Percentiles rank a stretch among this genome's conserved stretches.
These are phyloP conservation scores for Acanthaster planci DNA, from an alignment of 35 echinoderm and acorn worm genomes.

Conservation along the genomic window DNA sequence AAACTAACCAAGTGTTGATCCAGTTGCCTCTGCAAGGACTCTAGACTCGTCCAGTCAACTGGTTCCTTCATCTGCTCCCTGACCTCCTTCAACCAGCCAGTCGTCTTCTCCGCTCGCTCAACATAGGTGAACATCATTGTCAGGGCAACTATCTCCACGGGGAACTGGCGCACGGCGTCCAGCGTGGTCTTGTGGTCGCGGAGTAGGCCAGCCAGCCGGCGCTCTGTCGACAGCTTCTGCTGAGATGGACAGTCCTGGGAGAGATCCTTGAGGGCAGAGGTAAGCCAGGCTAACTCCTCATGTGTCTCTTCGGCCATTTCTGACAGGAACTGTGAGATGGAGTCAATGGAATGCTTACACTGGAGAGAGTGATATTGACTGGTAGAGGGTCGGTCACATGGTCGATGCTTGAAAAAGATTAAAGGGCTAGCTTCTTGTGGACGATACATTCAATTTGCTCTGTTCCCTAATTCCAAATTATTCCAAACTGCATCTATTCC, in stretches of 20 bases:
- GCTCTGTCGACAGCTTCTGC: slow-evolving; percentile 3
- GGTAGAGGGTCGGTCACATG: too few species aligned
- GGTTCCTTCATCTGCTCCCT: slow-evolving; percentile 26
- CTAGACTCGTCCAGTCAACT: slow-evolving; percentile 31
- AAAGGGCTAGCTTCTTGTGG: too few species aligned
- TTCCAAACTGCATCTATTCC: too few species aligned
- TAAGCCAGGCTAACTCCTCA: slow-evolving; percentile 22
- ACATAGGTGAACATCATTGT: slow-evolving; percentile 43
- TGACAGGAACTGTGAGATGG: not conserved
- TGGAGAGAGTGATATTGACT: too few species aligned
- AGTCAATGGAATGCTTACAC: too few species aligned
- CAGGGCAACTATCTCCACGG: slow-evolving; percentile 22
- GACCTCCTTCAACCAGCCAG: slow-evolving; percentile 44
- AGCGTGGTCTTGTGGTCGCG: slow-evolving; percentile 29
- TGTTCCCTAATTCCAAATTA: too few species aligned
- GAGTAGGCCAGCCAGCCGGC: slow-evolving; percentile 9
- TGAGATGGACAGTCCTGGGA: slow-evolving; percentile 12
- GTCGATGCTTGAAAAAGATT: too few species aligned
- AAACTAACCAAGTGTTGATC: slow-evolving; percentile 24
- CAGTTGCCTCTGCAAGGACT: slow-evolving; percentile 18
- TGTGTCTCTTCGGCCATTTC: slow-evolving; percentile 27
- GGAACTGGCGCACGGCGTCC: not conserved
- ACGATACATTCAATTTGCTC: too few species aligned
- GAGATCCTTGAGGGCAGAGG: slow-evolving; percentile 5
- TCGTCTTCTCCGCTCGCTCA: slow-evolving; percentile 12